A percentile compares a stretch with the other conserved stretches of the same genome.
These are phyloP conservation scores for Zaprionus camerounensis DNA, from an alignment of 1,140 invertebrate species.

Conservation along the genomic window DNA sequence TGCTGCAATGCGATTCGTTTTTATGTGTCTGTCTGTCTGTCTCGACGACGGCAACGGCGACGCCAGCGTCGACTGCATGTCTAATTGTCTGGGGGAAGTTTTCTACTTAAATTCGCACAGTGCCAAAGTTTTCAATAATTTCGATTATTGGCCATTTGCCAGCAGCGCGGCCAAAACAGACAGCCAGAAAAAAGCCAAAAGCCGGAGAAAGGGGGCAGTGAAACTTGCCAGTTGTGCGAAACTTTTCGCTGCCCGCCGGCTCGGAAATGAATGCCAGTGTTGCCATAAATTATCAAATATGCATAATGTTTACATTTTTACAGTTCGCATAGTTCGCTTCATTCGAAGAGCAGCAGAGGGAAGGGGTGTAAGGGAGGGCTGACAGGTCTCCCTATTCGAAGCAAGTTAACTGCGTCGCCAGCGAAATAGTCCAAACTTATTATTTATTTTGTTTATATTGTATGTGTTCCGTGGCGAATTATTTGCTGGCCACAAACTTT, in stretches of 20 bases:
- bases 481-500: slow-evolving; percentile 70
- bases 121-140: slow-evolving; percentile 83
- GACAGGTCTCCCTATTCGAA: slow-evolving; percentile 38
- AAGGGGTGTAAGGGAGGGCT: not conserved
- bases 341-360: not conserved
- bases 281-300: slow-evolving; percentile 84
- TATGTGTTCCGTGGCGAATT: slow-evolving; percentile 69
- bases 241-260: slow-evolving; percentile 42
- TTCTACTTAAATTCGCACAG: slow-evolving; percentile 70
- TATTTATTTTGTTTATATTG: slow-evolving; percentile 80
- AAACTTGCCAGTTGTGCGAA: slow-evolving; percentile 41
- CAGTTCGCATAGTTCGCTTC: slow-evolving; percentile 33
- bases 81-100: slow-evolving; percentile 79
- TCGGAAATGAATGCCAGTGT: slow-evolving; percentile 82
- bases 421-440: slow-evolving; percentile 69
- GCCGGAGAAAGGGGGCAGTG: slow-evolving; percentile 16
- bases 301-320: slow-evolving; percentile 83
- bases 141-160: slow-evolving; percentile 84
- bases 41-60: slow-evolving; percentile 10
- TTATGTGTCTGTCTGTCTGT: slow-evolving; percentile 42
- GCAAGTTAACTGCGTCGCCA: slow-evolving; percentile 74
- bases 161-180: slow-evolving; percentile 27
- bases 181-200: slow-evolving; percentile 13
- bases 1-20: slow-evolving; percentile 38
- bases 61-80: slow-evolving; percentile 62